Percentiles rank a stretch among this genome's conserved stretches.
phyloP scores from a whole-genome alignment of 2,888 invertebrate genomes.

The Rhagophthalmus giganteus region DNA sequence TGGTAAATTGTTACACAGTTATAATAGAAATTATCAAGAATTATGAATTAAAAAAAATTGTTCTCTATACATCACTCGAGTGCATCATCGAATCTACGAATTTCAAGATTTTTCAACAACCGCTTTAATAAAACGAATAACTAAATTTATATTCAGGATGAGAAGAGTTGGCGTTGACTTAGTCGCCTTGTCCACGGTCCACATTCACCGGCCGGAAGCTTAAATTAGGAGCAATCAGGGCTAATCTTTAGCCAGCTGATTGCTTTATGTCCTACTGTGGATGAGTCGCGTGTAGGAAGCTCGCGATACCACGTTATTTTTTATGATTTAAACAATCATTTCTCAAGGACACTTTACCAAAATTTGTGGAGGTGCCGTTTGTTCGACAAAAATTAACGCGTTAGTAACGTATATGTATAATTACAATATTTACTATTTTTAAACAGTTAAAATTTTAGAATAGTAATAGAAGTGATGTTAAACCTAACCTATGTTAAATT shows the following conservation, averaged over 20 bases:
- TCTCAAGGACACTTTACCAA: conserved; percentile 12
- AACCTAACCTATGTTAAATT: no score
- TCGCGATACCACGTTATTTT: conserved; percentile 26
- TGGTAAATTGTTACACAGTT: no score
- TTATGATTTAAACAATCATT: conserved; percentile 18
- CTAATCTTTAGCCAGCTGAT: conserved; percentile 56
- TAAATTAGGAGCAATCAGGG: conserved; percentile 56
- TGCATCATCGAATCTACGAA: no score
- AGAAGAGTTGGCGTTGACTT: conserved; percentile 27
- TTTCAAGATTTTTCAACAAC: no score
- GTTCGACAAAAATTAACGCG: no score
- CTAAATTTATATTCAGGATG: conserved; percentile 21
- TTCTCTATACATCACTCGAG: no score
- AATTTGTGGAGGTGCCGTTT: not conserved
- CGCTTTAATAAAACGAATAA: conserved; percentile 1
- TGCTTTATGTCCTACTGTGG: conserved; percentile 49
- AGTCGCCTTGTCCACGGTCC: conserved; percentile 26
- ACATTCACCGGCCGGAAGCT: conserved; percentile 50
- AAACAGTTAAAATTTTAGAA: no score
- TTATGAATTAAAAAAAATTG: no score
- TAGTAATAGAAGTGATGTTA: no score
- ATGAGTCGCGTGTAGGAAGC: conserved; percentile 31
- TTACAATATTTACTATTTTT: no score
- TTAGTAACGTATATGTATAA: no score
- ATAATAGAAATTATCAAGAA: no score